These are phyloP conservation scores for Pristionchus mayeri DNA, from an alignment of 2,888 invertebrate genomes.

Conservation along the genomic window DNA sequence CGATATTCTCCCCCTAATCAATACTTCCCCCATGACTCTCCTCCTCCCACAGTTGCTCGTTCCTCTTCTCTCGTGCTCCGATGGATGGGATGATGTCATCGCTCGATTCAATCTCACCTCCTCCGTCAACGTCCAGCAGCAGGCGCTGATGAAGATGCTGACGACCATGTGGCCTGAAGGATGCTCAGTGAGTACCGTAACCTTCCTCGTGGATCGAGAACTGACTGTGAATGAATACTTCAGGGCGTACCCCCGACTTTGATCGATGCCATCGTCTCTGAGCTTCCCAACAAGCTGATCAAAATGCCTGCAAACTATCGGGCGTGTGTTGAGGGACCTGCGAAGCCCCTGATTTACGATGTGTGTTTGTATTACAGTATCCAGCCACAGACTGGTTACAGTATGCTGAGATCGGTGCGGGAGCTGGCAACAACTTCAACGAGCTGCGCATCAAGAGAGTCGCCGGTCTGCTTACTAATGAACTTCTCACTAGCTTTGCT, in stretches of 20 bases:
- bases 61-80: slow-evolving; percentile 16
- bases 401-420: background rate
- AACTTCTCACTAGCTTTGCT: slow-evolving; percentile 1
- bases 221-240: background rate
- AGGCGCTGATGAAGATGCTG: background rate
- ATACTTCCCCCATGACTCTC: background rate
- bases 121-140: background rate
- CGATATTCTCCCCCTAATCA: background rate
- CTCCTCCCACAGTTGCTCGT: slow-evolving; percentile 25
- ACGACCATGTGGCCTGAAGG: background rate
- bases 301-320: background rate
- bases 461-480: slow-evolving; percentile 15
- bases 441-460: slow-evolving; percentile 26
- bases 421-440: background rate
- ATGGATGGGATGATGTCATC: slow-evolving; percentile 8
- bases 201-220: background rate
- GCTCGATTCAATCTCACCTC: slow-evolving; percentile 22
- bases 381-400: background rate
- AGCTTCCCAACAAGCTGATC: slow-evolving; percentile 32
- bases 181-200: slow-evolving; percentile 11
- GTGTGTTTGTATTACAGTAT: background rate
- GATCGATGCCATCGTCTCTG: slow-evolving; percentile 30
- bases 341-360: slow-evolving; percentile 1
- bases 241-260: background rate
- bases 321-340: background rate